These are phyloP conservation scores for Eupelmus urozonus DNA, from an alignment of 2,888 invertebrate species.

Conservation along the genomic window DNA sequence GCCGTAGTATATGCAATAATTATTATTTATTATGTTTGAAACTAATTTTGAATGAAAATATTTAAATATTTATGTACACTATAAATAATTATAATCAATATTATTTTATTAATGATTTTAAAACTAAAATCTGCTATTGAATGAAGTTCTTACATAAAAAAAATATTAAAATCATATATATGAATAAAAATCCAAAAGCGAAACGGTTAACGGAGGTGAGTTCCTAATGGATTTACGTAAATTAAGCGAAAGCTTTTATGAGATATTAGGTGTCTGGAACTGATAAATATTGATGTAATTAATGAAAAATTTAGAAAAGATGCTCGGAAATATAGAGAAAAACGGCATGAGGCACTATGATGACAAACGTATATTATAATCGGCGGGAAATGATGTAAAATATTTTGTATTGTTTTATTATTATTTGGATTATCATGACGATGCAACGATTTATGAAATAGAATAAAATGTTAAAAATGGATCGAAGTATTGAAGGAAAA, in stretches of 20 bases:
- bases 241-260: conserved; percentile 72
- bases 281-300: conserved; percentile 70
- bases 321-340: conserved; percentile 69
- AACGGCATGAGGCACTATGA: conserved; percentile 64
- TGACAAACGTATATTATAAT: conserved; percentile 60
- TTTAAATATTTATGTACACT: background rate
- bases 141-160: too few relatives aligned
- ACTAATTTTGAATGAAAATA: background rate
- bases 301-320: conserved; percentile 72
- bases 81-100: background rate
- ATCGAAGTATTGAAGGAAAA: conserved; percentile 69
- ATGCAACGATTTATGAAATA: conserved; percentile 64
- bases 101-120: background rate
- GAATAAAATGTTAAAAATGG: conserved; percentile 66
- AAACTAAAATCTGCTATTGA: too few relatives aligned
- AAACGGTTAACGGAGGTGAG: conserved; percentile 60
- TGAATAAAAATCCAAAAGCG: conserved; percentile 32
- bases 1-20: too few relatives aligned
- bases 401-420: conserved; percentile 30
- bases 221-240: conserved; percentile 70
- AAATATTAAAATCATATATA: too few relatives aligned
- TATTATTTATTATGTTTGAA: background rate
- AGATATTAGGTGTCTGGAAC: conserved; percentile 69
- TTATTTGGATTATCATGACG: conserved; percentile 49
- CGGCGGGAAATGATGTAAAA: conserved; percentile 29